Conservation (phyloP, 2,888 invertebrate genomes). For the Laspeyria flexula region DNA sequence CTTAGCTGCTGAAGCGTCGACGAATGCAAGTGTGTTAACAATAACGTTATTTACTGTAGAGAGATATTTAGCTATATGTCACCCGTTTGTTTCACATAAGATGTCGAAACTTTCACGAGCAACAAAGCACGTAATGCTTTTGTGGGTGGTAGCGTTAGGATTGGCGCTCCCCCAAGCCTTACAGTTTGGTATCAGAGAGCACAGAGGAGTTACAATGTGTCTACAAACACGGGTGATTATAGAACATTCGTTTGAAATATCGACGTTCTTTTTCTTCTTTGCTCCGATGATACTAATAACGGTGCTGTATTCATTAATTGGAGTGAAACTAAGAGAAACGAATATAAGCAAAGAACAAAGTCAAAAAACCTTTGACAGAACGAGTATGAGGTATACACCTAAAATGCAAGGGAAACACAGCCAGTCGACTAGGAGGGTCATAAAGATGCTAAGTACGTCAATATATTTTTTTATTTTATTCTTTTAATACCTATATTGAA, state of each 20-base stretch:
- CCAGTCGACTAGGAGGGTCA: constrained; percentile 88
- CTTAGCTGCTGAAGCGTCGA: constrained; percentile 92
- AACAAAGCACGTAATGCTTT: constrained; percentile 91
- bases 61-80: constrained; percentile 88
- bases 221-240: constrained; percentile 82
- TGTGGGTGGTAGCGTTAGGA: constrained; percentile 92
- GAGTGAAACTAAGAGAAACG: constrained; percentile 85
- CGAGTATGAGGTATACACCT: constrained; percentile 50
- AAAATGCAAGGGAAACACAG: constrained; percentile 72
- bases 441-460: constrained; percentile 91
- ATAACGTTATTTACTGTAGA: constrained; percentile 95
- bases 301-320: constrained; percentile 90
- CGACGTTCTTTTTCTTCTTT: constrained; percentile 90
- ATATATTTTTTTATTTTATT: not conserved
- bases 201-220: constrained; percentile 75
- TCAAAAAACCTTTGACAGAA: constrained; percentile 51
- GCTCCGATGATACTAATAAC: constrained; percentile 91
- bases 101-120: constrained; percentile 95
- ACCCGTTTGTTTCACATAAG: constrained; percentile 90
- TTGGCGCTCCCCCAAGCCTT: constrained; percentile 90
- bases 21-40: constrained; percentile 91
- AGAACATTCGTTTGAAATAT: constrained; percentile 89
- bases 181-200: constrained; percentile 73
- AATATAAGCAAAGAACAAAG: constrained; percentile 61
- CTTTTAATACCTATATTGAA: no score